Base-by-base conservation (phyloP, 2,113 vertebrate species). In the Hyaena hyaena region DNA sequence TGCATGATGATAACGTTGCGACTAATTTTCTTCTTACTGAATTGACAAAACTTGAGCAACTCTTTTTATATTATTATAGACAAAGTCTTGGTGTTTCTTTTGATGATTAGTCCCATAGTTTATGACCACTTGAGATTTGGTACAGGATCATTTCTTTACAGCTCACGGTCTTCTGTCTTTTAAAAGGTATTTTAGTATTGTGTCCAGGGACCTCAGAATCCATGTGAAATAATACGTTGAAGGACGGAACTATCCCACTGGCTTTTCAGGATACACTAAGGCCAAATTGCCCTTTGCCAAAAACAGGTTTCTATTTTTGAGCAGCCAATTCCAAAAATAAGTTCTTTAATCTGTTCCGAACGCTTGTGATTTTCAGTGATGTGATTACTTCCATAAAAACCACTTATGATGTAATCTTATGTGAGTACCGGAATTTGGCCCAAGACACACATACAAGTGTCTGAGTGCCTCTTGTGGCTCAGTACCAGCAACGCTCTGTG, bases 351-450 rank as follows among this genome's bases (percentile, higher is more conserved):
- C 65, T 95, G 28, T 92, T 95, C 33, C 74, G 95, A 95, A 92
- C 76, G 68, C 80, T 97, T 95, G 66, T 95, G 95, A 95, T 90
- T 84, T 93, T 97, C 39, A 85, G 77, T 87, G 90, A 96, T 95
- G 69, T 92, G 65, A 93, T 98, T 96, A 83, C 96, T 98, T 90
- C 71, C 81, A 88, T 95, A 95, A 84, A 93, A 97, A 77, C 3
- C 76, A 96, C 58, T 97, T 96, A 50, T 31, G 35, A 97, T 89
- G 68, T 55, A 93, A 93, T 88, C 69, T 96, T 92, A 79, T 61
- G 24, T 93, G 55, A 80, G n/a, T 83, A 50, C 55, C 80, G 84
- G 31, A 77, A 92, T 97, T 95, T 96, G 95, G 90, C 95, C 88
- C 84, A 93, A 87, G 50, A 95, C 74, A 45, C 66, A 82, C 95